Conservation (phyloP, 2,888 invertebrate genomes). For the Drosophila engyochracea region DNA sequence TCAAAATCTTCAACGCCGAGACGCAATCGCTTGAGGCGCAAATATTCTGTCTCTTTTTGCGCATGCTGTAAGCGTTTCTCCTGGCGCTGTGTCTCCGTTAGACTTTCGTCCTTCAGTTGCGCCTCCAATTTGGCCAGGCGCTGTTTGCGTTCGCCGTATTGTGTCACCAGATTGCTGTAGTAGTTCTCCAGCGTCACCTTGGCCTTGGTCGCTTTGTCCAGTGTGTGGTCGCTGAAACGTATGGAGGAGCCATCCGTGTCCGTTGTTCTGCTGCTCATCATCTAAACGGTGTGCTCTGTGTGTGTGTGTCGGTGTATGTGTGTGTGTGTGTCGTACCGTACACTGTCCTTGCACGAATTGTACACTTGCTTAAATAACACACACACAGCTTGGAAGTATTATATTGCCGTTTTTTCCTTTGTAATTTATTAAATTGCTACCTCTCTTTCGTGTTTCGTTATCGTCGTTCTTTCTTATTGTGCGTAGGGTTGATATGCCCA, state of each 20-base stretch:
- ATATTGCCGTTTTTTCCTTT: constrained; percentile 59
- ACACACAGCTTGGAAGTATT: constrained; percentile 60
- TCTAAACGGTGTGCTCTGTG: constrained; percentile 63
- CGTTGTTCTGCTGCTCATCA: constrained; percentile 80
- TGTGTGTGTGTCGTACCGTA: constrained; percentile 44
- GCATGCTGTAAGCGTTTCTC: constrained; percentile 95
- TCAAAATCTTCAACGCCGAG: constrained; percentile 99
- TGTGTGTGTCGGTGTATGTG: constrained; percentile 36
- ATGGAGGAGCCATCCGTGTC: constrained; percentile 86
- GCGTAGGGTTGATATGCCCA: constrained; percentile 50
- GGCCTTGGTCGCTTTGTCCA: constrained; percentile 99
- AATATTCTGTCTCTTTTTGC: constrained; percentile 99
- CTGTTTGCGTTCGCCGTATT: constrained; percentile 98
- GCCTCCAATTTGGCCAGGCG: constrained; percentile 97
- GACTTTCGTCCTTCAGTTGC: constrained; percentile 97
- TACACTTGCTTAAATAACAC: constrained; percentile 63
- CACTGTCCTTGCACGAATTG: constrained; percentile 56
- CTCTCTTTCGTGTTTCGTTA: constrained; percentile 68
- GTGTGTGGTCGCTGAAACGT: constrained; percentile 98
- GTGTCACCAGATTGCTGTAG: constrained; percentile 98
- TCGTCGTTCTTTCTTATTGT: constrained; percentile 63
- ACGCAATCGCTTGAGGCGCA: constrained; percentile 97
- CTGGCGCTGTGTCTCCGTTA: constrained; percentile 97
- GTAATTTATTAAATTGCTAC: constrained; percentile 70
- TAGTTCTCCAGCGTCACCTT: constrained; percentile 99